Evolutionary conservation across 2,888 invertebrate genomes (phyloP), one percentile per base, ranked within the genome.

Genomic region (Agrypnus murinus): DNA sequence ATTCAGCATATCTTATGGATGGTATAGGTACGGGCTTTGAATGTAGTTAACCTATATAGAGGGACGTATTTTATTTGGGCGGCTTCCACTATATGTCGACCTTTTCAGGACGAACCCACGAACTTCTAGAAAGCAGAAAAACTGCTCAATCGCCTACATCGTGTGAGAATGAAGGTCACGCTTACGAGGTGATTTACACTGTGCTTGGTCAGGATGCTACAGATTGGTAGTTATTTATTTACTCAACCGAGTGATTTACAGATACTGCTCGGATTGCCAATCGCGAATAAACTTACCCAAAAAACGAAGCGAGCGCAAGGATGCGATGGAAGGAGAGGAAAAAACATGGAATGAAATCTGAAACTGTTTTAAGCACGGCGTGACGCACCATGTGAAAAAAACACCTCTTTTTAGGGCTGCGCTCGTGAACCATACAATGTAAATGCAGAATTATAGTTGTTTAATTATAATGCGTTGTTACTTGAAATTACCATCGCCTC

Each of bases 191-290:
- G 50, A 63, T 63, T 63, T 63, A 50, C 50, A 50, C 17, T 46
- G 48, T 48, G 36, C 36, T 48, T 38, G 32, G 46, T 46, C 45
- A 46, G 45, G 58, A 58, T 40, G 55, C 55, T 55, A 55, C 55
- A 55, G 60, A 60, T 60, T 60, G 45, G 48, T 46, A 50, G 63
- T 46, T 48, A 63, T 63, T 63, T 63, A 63, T 63, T 63, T 63
- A 63, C 63, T 63, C 58, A 38, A 36, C 38, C 48, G 63, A 50
- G 36, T 63, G 40, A 46, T 63, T 63, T 63, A 60, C 63, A 58
- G 58, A 40, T 58, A 31, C 40, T 58, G 58, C 36, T 53, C 55
- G 55, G 38, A 55, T 55, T 55, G 36, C 36, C 36, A 55, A 55
- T 55, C 55, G 55, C 36, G 36, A 32, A 15, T 36, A 55, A 36